Evolutionary conservation across 2,797 vertebrate species (phyloP).

Genomic region (Pangasius krempfi): DNA sequence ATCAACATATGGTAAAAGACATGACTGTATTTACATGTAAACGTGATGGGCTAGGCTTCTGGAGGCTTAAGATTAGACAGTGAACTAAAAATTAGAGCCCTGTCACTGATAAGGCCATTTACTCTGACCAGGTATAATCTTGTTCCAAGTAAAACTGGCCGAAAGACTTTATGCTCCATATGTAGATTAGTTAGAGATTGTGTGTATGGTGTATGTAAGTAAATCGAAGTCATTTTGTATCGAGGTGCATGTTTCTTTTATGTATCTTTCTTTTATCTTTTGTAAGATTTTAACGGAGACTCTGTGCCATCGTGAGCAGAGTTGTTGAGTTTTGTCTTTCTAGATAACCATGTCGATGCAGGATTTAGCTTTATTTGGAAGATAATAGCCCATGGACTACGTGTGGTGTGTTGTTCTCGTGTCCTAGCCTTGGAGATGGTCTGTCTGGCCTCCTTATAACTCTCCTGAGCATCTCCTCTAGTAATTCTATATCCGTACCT

Average conservation of each 20-base stretch:
- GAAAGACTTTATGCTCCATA: neutral
- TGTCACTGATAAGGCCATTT: neutral
- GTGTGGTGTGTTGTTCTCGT: neutral
- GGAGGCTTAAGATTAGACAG: neutral
- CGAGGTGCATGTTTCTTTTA: neutral
- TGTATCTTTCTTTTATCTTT: no score
- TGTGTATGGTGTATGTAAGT: neutral
- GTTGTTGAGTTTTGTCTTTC: neutral
- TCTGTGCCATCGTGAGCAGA: neutral
- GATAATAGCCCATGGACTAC: neutral
- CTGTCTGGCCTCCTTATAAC: neutral
- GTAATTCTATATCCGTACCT: slow-evolving; percentile 28
- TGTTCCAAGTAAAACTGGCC: neutral
- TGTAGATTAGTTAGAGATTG: neutral
- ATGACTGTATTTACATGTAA: neutral
- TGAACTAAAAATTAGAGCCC: neutral
- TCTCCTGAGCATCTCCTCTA: slow-evolving; percentile 17
- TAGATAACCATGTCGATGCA: neutral
- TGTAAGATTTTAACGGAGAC: neutral
- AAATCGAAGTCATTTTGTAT: neutral
- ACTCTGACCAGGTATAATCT: neutral
- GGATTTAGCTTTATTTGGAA: neutral
- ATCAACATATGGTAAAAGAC: neutral
- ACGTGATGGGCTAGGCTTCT: neutral
- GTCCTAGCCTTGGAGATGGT: neutral